A percentile compares a stretch with the other conserved stretches of the same genome.
These are phyloP conservation scores for Hydriomena furcata DNA, from an alignment of 2,888 invertebrate species.

Conservation along the genomic window DNA sequence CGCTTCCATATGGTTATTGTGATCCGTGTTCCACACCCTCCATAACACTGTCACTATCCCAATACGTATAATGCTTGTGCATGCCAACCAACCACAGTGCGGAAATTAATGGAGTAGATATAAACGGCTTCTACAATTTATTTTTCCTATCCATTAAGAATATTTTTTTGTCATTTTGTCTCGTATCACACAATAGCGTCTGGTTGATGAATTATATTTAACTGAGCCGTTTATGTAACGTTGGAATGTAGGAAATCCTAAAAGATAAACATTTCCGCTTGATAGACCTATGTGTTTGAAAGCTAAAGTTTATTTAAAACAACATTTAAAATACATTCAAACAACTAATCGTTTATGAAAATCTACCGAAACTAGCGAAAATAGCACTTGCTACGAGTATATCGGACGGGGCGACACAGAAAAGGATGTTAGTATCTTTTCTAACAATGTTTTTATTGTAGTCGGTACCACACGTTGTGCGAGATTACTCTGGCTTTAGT, in stretches of 20 bases:
- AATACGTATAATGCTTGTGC: constrained; percentile 36
- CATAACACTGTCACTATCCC: constrained; percentile 47
- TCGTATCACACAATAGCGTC: constrained; percentile 1
- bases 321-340: constrained; percentile 6
- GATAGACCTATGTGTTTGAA: too few species aligned
- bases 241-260: too few species aligned
- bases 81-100: constrained; percentile 19
- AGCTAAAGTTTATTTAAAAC: constrained; percentile 5
- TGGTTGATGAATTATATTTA: too few species aligned
- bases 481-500: constrained; percentile 57
- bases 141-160: constrained; percentile 11
- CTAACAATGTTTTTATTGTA: constrained; percentile 45
- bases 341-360: constrained; percentile 27
- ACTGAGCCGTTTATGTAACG: too few species aligned
- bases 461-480: constrained; percentile 46
- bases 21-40: constrained; percentile 36
- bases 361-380: too few species aligned
- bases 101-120: constrained; percentile 25
- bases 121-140: constrained; percentile 16
- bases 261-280: too few species aligned
- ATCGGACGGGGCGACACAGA: constrained; percentile 27
- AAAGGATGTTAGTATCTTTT: constrained; percentile 35
- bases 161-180: constrained; percentile 10
- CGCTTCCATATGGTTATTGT: constrained; percentile 6
- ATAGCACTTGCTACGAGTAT: constrained; percentile 31